A percentile compares a stretch with the other conserved stretches of the same genome.
Conservation (phyloP, 2,888 invertebrate species). For the Ganaspis brasiliensis region DNA sequence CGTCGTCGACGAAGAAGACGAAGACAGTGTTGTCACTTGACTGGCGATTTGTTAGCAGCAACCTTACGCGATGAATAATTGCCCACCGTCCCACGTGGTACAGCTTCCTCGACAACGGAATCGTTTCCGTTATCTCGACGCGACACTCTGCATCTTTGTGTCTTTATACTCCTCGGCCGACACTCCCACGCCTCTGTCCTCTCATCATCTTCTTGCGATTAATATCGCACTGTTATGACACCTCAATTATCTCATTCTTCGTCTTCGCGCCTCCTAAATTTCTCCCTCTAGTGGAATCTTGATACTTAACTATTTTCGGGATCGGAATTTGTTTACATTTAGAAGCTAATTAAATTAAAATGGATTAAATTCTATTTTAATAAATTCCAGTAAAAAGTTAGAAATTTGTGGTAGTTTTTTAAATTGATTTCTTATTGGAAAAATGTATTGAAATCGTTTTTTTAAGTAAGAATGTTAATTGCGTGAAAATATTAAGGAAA, state of each 20-base stretch:
- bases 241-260: constrained; percentile 21
- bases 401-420: no score
- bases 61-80: constrained; percentile 79
- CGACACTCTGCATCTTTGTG: constrained; percentile 45
- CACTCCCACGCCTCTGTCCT: constrained; percentile 60
- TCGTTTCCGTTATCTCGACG: constrained; percentile 64
- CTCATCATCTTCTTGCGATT: constrained; percentile 45
- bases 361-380: no score
- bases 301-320: no score
- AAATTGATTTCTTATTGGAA: no score
- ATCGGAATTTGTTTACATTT: no score
- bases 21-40: constrained; percentile 77
- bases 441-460: no score
- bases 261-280: constrained; percentile 12
- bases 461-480: no score
- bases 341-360: no score
- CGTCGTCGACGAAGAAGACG: constrained; percentile 54
- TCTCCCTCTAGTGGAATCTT: no score
- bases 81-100: constrained; percentile 68
- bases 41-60: constrained; percentile 80
- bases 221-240: constrained; percentile 37
- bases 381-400: no score
- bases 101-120: constrained; percentile 68
- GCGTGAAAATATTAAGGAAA: no score
- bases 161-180: constrained; percentile 46